Base-by-base conservation (phyloP, 1,140 invertebrate genomes). In the Listronotus oregonensis region DNA sequence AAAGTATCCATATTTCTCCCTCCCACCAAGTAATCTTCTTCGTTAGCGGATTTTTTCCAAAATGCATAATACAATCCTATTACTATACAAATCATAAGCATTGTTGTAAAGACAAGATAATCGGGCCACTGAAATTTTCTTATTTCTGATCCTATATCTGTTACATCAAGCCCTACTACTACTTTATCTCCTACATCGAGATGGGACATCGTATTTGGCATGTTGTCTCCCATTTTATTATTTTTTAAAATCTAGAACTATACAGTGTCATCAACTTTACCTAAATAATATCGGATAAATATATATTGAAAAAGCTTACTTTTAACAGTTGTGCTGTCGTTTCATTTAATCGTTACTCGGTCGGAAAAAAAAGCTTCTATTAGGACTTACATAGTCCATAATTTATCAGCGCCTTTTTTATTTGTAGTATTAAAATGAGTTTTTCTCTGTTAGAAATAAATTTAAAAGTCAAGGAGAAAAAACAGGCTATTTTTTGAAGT, bases 41-140 rank as follows among this genome's bases (percentile, higher is more conserved):
- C 85, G 27, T 84, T 84, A 56, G 85, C 83, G 43, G 88, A 86
- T 44, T 87, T 85, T 51, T 88, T 87, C 32, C 86, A 81, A 60
- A 90, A 89, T 6, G 89, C 91, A 75, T 91, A 93, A 75, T 91
- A 93, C 9, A 94, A 71, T 0, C 93, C 93, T 42, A 95, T 89
- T 0, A 81, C 80, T 6, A 89, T 84, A 64, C 90, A 93, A 10
- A 87, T 81, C 4, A 84, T 67, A 44, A 94, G 76, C 90, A 93
- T 92, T 0, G 82, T 63, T 10, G 84, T 80, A 75, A 93, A 93
- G 17, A 92, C 84, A 0, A 82, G 62, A 74, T 92, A 93, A 77
- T 93, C 91, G 42, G 79, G 77, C 78, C 80, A 82, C 54, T 85
- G 84, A 68, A 92, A 90, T 63, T 82, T 83, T 73, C 89, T 86